phyloP scores from a whole-genome alignment of 2,797 vertebrate species.

The Helostoma temminkii region DNA sequence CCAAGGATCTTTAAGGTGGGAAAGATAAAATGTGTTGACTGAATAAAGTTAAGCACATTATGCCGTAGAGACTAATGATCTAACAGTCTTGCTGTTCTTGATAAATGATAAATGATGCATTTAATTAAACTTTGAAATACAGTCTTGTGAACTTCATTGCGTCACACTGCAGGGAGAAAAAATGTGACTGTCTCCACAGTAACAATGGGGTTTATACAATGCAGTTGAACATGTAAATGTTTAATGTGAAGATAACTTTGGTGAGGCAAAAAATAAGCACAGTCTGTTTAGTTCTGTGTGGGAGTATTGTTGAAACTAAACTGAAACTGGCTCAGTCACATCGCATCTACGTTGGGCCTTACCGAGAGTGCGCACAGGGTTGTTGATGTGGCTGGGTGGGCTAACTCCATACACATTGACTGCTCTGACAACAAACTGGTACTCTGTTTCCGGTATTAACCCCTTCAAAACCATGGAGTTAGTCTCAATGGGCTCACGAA shows the following conservation, averaged over 20 bases:
- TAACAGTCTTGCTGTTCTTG: background rate
- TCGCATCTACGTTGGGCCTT: conserved; percentile 70
- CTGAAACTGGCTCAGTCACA: background rate
- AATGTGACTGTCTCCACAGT: conserved; percentile 2
- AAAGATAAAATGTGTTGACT: background rate
- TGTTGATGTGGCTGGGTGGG: conserved; percentile 87
- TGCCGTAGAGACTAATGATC: background rate
- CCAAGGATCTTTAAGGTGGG: too few species aligned
- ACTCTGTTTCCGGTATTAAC: conserved; percentile 89
- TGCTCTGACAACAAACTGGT: conserved; percentile 92
- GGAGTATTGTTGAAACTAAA: conserved; percentile 32
- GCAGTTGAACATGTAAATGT: conserved; percentile 24
- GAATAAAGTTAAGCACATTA: background rate
- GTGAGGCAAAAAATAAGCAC: conserved; percentile 10
- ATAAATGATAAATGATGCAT: background rate
- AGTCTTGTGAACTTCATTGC: background rate
- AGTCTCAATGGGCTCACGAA: conserved; percentile 90
- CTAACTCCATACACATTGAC: conserved; percentile 89
- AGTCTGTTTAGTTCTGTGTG: conserved; percentile 33
- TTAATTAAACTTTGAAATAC: background rate
- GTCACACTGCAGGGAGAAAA: background rate
- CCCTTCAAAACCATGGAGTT: conserved; percentile 95
- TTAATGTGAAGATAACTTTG: conserved; percentile 9
- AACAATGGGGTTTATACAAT: background rate
- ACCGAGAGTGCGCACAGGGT: conserved; percentile 87